These are phyloP conservation scores for Prunella strophiata DNA, from an alignment of 2,797 vertebrate genomes.

Conservation along the genomic window DNA sequence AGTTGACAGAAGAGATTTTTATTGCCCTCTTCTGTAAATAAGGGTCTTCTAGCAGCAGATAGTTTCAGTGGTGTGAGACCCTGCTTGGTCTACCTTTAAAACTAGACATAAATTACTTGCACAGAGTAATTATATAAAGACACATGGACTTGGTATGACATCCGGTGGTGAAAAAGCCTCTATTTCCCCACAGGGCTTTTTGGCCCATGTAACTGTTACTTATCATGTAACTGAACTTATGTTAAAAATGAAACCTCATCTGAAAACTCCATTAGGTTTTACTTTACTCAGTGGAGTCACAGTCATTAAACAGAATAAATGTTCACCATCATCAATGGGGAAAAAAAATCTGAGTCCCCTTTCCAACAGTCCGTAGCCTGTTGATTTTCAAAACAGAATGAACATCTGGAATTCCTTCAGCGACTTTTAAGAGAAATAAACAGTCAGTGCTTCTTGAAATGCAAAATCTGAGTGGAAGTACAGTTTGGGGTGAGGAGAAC, in stretches of 20 bases:
- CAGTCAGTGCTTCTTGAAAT: neutral
- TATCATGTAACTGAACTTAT: neutral
- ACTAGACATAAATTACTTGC: neutral
- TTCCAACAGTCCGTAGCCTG: neutral
- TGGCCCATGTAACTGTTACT: neutral
- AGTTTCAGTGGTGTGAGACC: neutral
- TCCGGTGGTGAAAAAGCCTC: neutral
- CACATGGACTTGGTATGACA: neutral
- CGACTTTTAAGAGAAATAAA: neutral
- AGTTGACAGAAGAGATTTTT: neutral
- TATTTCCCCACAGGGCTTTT: neutral
- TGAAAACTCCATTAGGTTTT: neutral
- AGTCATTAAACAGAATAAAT: neutral
- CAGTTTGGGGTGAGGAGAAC: neutral
- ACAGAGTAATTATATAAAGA: neutral
- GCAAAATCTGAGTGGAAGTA: neutral
- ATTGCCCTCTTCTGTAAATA: neutral
- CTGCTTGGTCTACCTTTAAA: neutral
- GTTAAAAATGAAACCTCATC: neutral
- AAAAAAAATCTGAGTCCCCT: neutral
- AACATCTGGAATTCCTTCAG: neutral
- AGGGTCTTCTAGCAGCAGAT: neutral
- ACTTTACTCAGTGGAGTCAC: neutral
- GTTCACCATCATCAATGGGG: neutral
- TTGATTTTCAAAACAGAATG: neutral